These are phyloP conservation scores for Podabrus alpinus DNA, from an alignment of 2,888 invertebrate species.

Conservation along the genomic window DNA sequence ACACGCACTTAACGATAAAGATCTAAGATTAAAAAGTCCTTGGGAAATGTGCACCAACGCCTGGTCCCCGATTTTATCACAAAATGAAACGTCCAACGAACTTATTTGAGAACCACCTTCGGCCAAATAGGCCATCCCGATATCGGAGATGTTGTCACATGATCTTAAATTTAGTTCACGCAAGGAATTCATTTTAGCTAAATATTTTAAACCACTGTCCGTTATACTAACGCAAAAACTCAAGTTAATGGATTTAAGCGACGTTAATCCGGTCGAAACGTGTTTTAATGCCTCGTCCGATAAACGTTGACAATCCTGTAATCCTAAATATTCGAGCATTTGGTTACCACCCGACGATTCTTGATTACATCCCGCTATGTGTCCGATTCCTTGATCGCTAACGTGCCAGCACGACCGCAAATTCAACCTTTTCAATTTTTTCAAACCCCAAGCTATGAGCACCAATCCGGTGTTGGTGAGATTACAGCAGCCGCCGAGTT, in stretches of 20 bases:
- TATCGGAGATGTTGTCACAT: slow-evolving; percentile 92
- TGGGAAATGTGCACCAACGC: slow-evolving; percentile 88
- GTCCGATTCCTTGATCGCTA: slow-evolving; percentile 87
- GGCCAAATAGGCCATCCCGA: slow-evolving; percentile 88
- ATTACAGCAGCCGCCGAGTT: slow-evolving; percentile 90
- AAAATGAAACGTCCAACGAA: slow-evolving; percentile 90
- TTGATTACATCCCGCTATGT: slow-evolving; percentile 76
- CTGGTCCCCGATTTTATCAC: slow-evolving; percentile 93
- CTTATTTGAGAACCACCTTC: slow-evolving; percentile 84
- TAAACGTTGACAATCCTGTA: slow-evolving; percentile 94
- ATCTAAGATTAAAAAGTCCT: slow-evolving; percentile 81
- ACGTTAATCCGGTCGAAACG: slow-evolving; percentile 79
- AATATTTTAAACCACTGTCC: slow-evolving; percentile 87
- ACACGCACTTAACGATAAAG: slow-evolving; percentile 86
- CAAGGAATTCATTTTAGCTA: slow-evolving; percentile 83
- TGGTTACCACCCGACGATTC: slow-evolving; percentile 70
- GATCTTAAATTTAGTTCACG: slow-evolving; percentile 87
- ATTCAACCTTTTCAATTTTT: slow-evolving; percentile 82
- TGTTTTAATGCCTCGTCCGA: slow-evolving; percentile 89
- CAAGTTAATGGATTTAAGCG: slow-evolving; percentile 84
- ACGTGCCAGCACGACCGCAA: slow-evolving; percentile 92
- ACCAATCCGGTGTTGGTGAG: slow-evolving; percentile 87
- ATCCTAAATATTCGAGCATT: slow-evolving; percentile 79
- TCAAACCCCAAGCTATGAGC: slow-evolving; percentile 85
- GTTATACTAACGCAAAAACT: slow-evolving; percentile 94